Evolutionary conservation across 2,888 invertebrate genomes (phyloP).

Genomic region (Eristalis intricaria): DNA sequence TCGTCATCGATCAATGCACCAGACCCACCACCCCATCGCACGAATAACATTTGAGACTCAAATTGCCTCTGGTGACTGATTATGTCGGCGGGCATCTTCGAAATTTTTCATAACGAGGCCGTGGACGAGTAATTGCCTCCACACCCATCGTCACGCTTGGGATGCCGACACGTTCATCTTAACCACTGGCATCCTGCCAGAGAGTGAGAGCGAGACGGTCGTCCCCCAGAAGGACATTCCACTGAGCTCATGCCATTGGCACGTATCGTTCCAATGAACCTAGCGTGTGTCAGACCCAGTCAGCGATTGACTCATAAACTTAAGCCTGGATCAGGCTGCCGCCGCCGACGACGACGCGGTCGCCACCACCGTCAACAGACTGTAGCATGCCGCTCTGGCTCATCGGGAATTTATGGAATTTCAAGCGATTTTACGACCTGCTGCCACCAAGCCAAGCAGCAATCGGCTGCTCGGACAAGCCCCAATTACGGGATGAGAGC

Average conservation of each 20-base stretch:
- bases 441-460: too few relatives aligned
- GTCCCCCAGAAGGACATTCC: constrained; percentile 50
- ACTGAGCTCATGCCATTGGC: constrained; percentile 28
- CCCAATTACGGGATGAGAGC: constrained; percentile 57
- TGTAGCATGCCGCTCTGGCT: constrained; percentile 2
- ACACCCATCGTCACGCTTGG: constrained; percentile 36
- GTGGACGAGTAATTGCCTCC: constrained; percentile 52
- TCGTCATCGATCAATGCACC: not conserved
- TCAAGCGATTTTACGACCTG: constrained; percentile 27
- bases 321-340: constrained; percentile 35
- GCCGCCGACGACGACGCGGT: too few relatives aligned
- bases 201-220: not conserved
- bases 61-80: not conserved
- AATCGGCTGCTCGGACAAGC: not conserved
- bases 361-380: not conserved
- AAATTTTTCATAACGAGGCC: constrained; percentile 21
- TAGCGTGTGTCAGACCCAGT: constrained; percentile 8
- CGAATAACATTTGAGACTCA: not conserved
- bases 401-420: constrained; percentile 67
- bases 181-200: not conserved
- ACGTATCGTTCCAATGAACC: constrained; percentile 38
- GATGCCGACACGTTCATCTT: not conserved
- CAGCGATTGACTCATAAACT: constrained; percentile 52
- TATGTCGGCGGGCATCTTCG: not conserved
- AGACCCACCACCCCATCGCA: not conserved